Base-by-base conservation (phyloP, 2,888 invertebrate species). In the Tridacna crocea region DNA sequence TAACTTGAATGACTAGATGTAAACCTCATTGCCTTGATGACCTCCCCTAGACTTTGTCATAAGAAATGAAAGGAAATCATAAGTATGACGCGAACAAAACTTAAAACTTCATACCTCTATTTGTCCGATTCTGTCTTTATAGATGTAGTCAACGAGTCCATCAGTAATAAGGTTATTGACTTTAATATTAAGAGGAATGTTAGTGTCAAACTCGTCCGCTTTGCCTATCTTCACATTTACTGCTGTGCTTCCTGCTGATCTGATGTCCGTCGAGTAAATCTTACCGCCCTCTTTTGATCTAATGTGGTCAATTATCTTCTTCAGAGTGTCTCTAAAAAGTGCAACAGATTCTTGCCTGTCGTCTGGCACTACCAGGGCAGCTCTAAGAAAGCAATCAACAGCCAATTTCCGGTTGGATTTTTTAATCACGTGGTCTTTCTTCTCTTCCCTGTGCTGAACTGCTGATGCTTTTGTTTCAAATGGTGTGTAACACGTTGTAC, bases 121-220 rank as follows among this genome's bases (percentile, higher is more conserved):
- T 60, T 36, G n/a, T 15, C n/a, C 27, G 47, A 22, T 58, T 46
- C 65, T 63, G 46, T 80, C 76, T 17, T 72, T 48, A 48, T 76
- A 80, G 11, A 55, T 48, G 72, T 76, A 80, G 22, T 24, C 47
- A 8, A 80, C n/a, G 2, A 10, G 47, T 13, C 80, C 80, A 47
- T 65, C 47, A 17, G 76, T 76, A 13, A 26, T 6, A 2, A 77
- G 24, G 1, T 73, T 51, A n/a, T 2, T 48, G 2, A 74, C 61
- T 12, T 24, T 26, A 13, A 80, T 51, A 58, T 80, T 80, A 58
- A 83, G 27, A 24, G 72, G 66, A 17, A 80, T 80, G 51, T 80
- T 83, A 15, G 72, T 80, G 47, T 83, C 83, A 61, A 83, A 83
- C 73, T 83, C 83, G 36, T 83, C 80, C 22, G 83, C 77, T 58